Base-by-base conservation (phyloP, 2,888 invertebrate species). In the Perizoma flavofasciatum region DNA sequence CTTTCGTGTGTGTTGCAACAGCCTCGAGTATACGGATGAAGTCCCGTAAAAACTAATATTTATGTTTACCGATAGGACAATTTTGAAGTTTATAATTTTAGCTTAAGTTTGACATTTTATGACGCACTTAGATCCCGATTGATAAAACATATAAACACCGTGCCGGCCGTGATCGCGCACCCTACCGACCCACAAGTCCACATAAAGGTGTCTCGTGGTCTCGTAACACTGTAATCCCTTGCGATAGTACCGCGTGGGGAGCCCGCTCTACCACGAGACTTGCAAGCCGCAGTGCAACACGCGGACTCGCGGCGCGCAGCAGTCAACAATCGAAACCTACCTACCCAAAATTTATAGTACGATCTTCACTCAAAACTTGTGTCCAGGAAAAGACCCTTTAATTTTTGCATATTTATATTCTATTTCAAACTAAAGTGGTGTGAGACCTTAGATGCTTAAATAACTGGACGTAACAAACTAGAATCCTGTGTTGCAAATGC, bases 221-320 rank as follows among this genome's bases (percentile, higher is more conserved):
- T 85, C 82, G 84, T 85, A 87, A 87, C 84, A 86, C 75, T 82
- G 77, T 78, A 80, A 81, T 76, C 75, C 79, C 70, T 72, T 71
- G 74, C 61, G 59, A 67, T 69, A n/a, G n/a, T n/a, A 64, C 74
- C 70, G 75, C 70, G 76, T 74, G 79, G 81, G 82, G 81, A 77
- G 76, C 69, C 44, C 47, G 69, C 71, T 71, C 65, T 71, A 66
- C 71, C 77, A 77, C 79, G 77, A 73, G 78, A 77, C 79, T 81
- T 72, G 39, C 65, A 77, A 57, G 54, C 63, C 48, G 70, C 89
- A 89, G 89, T 89, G 76, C 72, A 82, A 76, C 75, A 83, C 88
- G 86, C 87, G 85, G 69, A 78, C 81, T 75, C 88, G 89, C 82
- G 83, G 78, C 87, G 89, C 87, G 86, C 82, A 83, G 78, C 78